Evolutionary conservation across 2,797 vertebrate genomes (phyloP).

Genomic region (Heterohyrax brucei): DNA sequence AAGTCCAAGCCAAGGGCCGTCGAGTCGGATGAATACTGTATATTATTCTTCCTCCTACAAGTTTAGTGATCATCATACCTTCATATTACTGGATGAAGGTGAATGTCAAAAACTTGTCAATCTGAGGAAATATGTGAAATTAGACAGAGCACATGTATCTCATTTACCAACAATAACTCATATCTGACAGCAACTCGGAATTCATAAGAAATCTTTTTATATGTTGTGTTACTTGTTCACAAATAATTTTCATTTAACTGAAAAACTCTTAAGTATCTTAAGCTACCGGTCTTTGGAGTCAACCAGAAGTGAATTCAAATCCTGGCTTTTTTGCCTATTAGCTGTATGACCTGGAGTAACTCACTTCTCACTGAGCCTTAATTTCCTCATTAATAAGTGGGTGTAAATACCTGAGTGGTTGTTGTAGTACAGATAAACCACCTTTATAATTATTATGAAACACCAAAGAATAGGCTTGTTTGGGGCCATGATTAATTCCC

Average conservation of each 20-base stretch:
- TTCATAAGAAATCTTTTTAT: background rate
- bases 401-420: background rate
- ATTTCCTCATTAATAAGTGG: constrained; percentile 25
- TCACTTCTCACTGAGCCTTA: background rate
- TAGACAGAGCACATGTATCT: background rate
- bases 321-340: background rate
- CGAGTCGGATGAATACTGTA: no score
- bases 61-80: background rate
- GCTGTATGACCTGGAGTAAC: background rate
- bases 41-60: background rate
- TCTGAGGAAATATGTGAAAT: background rate
- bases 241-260: constrained; percentile 21
- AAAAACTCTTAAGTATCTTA: background rate
- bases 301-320: constrained; percentile 17
- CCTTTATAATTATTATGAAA: background rate
- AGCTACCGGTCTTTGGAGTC: constrained; percentile 34
- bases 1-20: no score
- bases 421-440: background rate
- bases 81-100: background rate
- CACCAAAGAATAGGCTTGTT: background rate
- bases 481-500: background rate
- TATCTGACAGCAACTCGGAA: background rate
- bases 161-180: constrained; percentile 8
- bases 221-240: background rate
- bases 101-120: background rate